Evolutionary conservation across 2,888 invertebrate genomes (phyloP).

Genomic region (Apotomis betuletana): DNA sequence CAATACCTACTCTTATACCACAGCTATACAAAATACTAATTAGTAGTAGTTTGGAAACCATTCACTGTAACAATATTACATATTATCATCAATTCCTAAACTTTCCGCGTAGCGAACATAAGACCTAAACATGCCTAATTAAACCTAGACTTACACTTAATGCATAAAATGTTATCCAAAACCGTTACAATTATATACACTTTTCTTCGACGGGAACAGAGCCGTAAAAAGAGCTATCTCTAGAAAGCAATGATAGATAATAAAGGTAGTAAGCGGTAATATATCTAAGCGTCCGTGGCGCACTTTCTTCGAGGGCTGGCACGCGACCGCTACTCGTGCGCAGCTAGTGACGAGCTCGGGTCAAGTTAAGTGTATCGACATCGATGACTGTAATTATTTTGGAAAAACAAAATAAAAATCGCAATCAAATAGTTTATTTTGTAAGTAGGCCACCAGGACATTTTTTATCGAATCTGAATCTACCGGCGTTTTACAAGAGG

Average conservation of each 20-base stretch:
- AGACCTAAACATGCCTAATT: background rate
- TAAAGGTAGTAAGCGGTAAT: constrained; percentile 48
- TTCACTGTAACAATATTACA: too few species aligned
- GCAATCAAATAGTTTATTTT: too few species aligned
- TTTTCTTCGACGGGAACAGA: constrained; percentile 27
- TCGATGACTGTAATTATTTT: constrained; percentile 8
- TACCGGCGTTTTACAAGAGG: too few species aligned
- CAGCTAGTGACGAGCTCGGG: constrained; percentile 49
- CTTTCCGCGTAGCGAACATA: too few species aligned
- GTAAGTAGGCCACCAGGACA: background rate
- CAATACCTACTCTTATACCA: too few species aligned
- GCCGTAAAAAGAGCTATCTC: constrained; percentile 39
- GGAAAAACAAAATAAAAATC: constrained; percentile 6
- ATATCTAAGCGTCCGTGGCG: constrained; percentile 50
- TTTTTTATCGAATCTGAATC: background rate
- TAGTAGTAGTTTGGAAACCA: too few species aligned
- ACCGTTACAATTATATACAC: background rate
- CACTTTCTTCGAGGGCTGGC: constrained; percentile 74
- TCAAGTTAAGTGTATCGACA: background rate
- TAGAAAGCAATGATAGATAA: constrained; percentile 45
- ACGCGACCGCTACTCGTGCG: constrained; percentile 78
- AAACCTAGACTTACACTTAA: background rate
- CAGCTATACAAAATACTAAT: too few species aligned
- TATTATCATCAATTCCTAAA: too few species aligned
- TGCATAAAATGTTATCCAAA: too few species aligned